These are phyloP conservation scores for Staurois parvus DNA, from an alignment of 2,797 vertebrate genomes.

Conservation along the genomic window DNA sequence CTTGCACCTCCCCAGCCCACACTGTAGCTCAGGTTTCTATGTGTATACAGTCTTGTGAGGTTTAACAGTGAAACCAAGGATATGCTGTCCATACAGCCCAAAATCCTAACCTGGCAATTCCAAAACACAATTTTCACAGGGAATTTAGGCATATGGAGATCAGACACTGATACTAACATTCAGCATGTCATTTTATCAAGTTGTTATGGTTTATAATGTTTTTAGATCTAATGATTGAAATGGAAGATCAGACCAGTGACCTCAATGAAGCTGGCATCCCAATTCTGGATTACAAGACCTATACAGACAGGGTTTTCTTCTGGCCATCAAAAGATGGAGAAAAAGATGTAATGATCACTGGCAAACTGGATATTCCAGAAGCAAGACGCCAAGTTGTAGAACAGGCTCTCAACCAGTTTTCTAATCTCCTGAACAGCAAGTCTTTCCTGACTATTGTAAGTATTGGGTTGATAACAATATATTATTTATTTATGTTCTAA, in stretches of 20 bases:
- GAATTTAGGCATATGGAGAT: too few species aligned
- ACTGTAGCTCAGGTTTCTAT: too few species aligned
- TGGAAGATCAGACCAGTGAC: slow-evolving; percentile 97
- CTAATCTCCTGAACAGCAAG: slow-evolving; percentile 97
- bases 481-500: too few species aligned
- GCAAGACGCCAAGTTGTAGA: slow-evolving; percentile 82
- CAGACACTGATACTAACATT: too few species aligned
- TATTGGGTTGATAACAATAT: slow-evolving; percentile 26
- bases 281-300: slow-evolving; percentile 95
- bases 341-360: slow-evolving; percentile 97
- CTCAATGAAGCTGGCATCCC: slow-evolving; percentile 92
- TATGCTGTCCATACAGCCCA: too few species aligned
- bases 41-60: too few species aligned
- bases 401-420: slow-evolving; percentile 95
- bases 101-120: too few species aligned
- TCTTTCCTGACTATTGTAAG: slow-evolving; percentile 97
- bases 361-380: slow-evolving; percentile 91
- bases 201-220: not conserved
- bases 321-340: slow-evolving; percentile 94
- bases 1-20: too few species aligned
- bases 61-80: too few species aligned
- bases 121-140: too few species aligned
- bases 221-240: slow-evolving; percentile 97
- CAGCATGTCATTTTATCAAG: too few species aligned
- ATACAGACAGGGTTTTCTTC: slow-evolving; percentile 96